Evolutionary conservation across 2,113 vertebrate species (phyloP).

Genomic region (Chlorocebus sabaeus): DNA sequence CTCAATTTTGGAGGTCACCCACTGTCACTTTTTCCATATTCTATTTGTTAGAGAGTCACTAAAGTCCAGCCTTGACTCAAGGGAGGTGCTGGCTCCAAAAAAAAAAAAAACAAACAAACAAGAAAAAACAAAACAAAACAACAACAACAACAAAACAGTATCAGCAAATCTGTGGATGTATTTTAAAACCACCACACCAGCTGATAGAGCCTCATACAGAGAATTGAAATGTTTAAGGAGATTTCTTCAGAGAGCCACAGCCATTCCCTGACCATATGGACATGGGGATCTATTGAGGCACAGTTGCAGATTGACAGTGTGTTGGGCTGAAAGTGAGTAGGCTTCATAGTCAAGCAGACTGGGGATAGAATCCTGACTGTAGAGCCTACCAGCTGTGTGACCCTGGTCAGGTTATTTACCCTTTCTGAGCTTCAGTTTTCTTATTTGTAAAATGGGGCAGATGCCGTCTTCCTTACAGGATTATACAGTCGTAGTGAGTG

Average conservation of each 20-base stretch:
- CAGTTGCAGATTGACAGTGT: background rate
- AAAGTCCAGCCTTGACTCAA: background rate
- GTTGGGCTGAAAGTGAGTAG: background rate
- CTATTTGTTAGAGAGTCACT: background rate
- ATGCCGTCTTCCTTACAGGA: background rate
- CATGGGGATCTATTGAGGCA: fast-evolving
- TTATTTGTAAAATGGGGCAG: background rate
- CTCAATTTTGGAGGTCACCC: background rate
- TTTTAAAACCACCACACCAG: background rate
- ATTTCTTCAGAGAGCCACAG: background rate
- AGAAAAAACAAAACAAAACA: no score
- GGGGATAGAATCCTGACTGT: background rate
- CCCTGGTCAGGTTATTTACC: background rate
- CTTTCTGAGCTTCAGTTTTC: background rate
- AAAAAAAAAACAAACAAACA: background rate
- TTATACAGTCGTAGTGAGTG: background rate
- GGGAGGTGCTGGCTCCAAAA: background rate
- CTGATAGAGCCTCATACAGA: background rate
- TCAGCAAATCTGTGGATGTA: background rate
- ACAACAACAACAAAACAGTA: background rate
- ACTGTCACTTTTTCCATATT: background rate
- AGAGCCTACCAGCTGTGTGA: background rate
- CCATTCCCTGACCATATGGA: no score
- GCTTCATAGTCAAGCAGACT: background rate
- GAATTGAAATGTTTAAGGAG: background rate